A percentile compares a stretch with the other conserved stretches of the same genome.
These are phyloP conservation scores for Solea solea DNA, from an alignment of 2,113 vertebrate species.

Conservation along the genomic window DNA sequence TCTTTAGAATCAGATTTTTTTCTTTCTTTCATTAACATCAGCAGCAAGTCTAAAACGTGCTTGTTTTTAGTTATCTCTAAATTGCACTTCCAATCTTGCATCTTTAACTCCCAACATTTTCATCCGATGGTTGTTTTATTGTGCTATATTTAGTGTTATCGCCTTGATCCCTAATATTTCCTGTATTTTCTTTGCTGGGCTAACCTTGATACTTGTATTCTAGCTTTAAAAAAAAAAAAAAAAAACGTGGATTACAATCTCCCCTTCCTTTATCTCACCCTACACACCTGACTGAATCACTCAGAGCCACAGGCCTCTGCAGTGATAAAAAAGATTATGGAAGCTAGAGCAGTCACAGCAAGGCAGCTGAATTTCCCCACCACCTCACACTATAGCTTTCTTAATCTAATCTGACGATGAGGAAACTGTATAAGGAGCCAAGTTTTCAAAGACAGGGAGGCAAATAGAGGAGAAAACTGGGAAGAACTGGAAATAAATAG, in stretches of 20 bases:
- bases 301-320: slow-evolving; percentile 29
- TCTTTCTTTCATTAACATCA: too few species aligned
- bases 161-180: slow-evolving; percentile 4
- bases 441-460: slow-evolving; percentile 7
- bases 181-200: background rate
- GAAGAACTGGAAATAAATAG: background rate
- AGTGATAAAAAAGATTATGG: slow-evolving; percentile 40
- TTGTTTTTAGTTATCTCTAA: too few species aligned
- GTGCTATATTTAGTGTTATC: background rate
- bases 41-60: too few species aligned
- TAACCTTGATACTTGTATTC: slow-evolving; percentile 26
- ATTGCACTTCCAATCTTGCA: background rate
- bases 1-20: too few species aligned
- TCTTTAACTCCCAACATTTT: background rate
- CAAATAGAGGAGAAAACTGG: background rate
- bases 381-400: slow-evolving; percentile 32
- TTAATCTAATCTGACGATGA: slow-evolving; percentile 55
- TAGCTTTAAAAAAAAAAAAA: slow-evolving; percentile 20
- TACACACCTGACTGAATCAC: slow-evolving; percentile 44
- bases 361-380: slow-evolving; percentile 17
- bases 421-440: slow-evolving; percentile 1
- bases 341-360: slow-evolving; percentile 18
- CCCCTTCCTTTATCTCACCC: slow-evolving; percentile 45
- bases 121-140: background rate
- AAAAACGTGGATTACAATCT: slow-evolving; percentile 26